Evolutionary conservation across 1,140 invertebrate species (phyloP), one percentile per base, ranked within the genome.

Genomic region (Cherax quadricarinatus): DNA sequence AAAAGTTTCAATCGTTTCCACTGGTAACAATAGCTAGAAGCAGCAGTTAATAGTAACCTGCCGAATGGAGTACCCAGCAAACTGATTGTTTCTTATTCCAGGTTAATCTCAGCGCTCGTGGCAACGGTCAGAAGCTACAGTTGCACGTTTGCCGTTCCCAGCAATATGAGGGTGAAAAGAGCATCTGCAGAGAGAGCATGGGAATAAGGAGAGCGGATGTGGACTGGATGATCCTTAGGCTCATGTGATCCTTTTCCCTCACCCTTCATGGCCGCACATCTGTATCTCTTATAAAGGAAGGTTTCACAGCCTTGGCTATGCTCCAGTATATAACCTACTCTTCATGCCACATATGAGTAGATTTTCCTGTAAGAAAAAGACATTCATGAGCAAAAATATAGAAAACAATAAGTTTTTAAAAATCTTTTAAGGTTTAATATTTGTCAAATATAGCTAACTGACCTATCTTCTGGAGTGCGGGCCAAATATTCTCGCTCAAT

Each of bases 401-500:
- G 18, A 86, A 75, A 48, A 4, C 10, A 66, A 66, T 4, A 57
- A 60, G 57, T 3, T 10, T 21, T 79, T 94, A 57, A 92, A 84
- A 30, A 84, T 62, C 81, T 48, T 60, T 18, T 48, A 30, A 57
- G 14, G 30, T 57, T 14, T 10, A 10, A 57, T 57, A 57, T 57
- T 3, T 18, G n/a, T 3, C 30, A 24, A 14, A 73, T 21, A 73
- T 24, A 21, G 12, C 30, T 75, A 30, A 75, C 90, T 86, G 49
- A 92, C 93, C 97, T 97, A 96, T 99, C 98, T 95, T 99, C 98
- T 90, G 98, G 97, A 94, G 98, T 99, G 95, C 99, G 97, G 90
- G 98, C 98, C 95, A 99, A 96, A 96, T 99, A 99, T 96, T 99
- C 99, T 94, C 99, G 96, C 96, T 99, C 99, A 95, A 99, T 99